Conservation (phyloP, 2,888 invertebrate genomes). For the Fragum whitleyi region DNA sequence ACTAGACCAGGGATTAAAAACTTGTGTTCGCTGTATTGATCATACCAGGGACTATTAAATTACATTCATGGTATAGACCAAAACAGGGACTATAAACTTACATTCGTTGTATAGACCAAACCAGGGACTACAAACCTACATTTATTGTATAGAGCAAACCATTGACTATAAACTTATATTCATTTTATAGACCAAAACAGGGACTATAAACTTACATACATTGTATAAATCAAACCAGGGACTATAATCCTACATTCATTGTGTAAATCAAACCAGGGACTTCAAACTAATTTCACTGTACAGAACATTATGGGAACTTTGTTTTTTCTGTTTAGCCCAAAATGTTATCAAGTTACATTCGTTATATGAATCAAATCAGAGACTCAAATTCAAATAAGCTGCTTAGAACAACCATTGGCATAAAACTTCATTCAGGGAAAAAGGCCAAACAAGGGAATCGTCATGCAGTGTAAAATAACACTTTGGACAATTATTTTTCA, state of each 20-base stretch:
- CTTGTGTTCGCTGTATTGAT: background rate
- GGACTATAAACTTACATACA: conserved; percentile 12
- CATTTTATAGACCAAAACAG: background rate
- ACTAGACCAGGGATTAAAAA: background rate
- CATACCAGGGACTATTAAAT: background rate
- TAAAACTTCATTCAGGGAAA: too few species aligned
- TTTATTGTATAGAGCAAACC: background rate
- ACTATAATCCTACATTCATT: background rate
- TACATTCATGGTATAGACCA: conserved; percentile 1
- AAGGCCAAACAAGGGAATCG: too few species aligned
- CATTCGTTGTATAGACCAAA: conserved; percentile 1
- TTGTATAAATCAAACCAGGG: conserved; percentile 2
- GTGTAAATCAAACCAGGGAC: background rate
- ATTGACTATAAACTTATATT: background rate
- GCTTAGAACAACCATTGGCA: too few species aligned
- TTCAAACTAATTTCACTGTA: too few species aligned
- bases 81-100: conserved; percentile 1
- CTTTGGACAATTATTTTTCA: too few species aligned
- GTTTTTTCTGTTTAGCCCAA: too few species aligned
- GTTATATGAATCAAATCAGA: too few species aligned
- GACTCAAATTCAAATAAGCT: too few species aligned
- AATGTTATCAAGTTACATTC: too few species aligned
- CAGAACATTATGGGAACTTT: too few species aligned
- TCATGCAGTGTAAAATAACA: too few species aligned
- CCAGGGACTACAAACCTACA: conserved; percentile 5